These are phyloP conservation scores for Argyrosomus japonicus DNA, from an alignment of 2,113 vertebrate genomes.

Conservation along the genomic window DNA sequence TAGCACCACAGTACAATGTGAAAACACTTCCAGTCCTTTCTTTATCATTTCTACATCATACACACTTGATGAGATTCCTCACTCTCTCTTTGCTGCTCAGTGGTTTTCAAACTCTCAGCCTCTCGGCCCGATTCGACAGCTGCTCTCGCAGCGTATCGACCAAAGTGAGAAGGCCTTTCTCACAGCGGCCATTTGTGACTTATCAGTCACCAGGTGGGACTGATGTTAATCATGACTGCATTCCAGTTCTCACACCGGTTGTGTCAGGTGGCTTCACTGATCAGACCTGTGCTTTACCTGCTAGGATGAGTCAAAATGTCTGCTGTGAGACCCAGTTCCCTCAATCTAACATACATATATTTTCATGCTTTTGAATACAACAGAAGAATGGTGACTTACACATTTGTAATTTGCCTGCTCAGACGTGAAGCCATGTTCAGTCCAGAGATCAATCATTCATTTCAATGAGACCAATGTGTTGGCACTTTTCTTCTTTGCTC, in stretches of 20 bases:
- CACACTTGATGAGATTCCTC: background rate
- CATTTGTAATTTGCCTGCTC: background rate
- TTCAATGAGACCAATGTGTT: too few species aligned
- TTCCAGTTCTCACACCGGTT: background rate
- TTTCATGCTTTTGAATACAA: too few species aligned
- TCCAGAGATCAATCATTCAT: too few species aligned
- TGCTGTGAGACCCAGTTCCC: background rate
- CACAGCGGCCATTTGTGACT: background rate
- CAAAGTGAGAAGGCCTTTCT: background rate
- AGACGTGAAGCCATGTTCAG: too few species aligned
- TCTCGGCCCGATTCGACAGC: background rate
- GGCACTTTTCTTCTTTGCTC: too few species aligned
- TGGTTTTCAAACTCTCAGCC: background rate
- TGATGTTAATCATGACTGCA: background rate
- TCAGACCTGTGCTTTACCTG: background rate
- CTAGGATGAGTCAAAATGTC: background rate
- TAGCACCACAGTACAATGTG: background rate
- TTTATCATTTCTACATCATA: background rate
- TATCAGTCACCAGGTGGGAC: background rate
- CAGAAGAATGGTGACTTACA: too few species aligned
- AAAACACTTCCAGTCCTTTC: background rate
- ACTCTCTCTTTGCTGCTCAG: background rate
- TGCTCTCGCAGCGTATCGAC: background rate
- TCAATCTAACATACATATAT: too few species aligned
- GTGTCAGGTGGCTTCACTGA: background rate